These are phyloP conservation scores for Cnemophilus loriae DNA, from an alignment of 2,113 vertebrate genomes.

Conservation along the genomic window DNA sequence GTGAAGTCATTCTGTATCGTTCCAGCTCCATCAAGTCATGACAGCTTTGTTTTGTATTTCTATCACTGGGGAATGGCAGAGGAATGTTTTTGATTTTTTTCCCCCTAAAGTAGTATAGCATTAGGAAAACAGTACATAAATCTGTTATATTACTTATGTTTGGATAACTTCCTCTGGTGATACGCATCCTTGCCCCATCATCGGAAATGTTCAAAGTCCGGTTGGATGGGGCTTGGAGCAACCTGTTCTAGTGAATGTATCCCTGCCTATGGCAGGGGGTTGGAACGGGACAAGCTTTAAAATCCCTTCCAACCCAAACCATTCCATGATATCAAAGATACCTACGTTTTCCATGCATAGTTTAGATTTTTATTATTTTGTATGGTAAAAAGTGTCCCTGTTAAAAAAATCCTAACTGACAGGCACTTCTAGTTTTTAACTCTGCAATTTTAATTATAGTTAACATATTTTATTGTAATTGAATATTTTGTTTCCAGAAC, in stretches of 20 bases:
- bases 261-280: rapidly evolving
- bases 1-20: not conserved
- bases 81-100: not conserved
- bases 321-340: not conserved
- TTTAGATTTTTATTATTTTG: not conserved
- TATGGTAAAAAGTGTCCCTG: not conserved
- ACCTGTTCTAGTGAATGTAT: not conserved
- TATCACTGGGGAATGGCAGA: not conserved
- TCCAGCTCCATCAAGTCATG: not conserved
- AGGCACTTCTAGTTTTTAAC: not conserved
- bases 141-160: not conserved
- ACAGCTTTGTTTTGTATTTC: not conserved
- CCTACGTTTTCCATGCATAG: not conserved
- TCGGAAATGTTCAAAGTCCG: not conserved
- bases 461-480: not conserved
- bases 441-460: not conserved
- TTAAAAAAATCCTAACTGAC: not conserved
- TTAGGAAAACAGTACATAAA: not conserved
- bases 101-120: not conserved
- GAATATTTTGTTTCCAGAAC: not conserved
- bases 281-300: not conserved
- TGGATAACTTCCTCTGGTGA: not conserved
- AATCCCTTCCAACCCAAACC: not conserved
- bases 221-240: not conserved
- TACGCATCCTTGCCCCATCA: not conserved